Evolutionary conservation across 1,140 invertebrate species (phyloP).

Genomic region (Drosophila watanabei): DNA sequence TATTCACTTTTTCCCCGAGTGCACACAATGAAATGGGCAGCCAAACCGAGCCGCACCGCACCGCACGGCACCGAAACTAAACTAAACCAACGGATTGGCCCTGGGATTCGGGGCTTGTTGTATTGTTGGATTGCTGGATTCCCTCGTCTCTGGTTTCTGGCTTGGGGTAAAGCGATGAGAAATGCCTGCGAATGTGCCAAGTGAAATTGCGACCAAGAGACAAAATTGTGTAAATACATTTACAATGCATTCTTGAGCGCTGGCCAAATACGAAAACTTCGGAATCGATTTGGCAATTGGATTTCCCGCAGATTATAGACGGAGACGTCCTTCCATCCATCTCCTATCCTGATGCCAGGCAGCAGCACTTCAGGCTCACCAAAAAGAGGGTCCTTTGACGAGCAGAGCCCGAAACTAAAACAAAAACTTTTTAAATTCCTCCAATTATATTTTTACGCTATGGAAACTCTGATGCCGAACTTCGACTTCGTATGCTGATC

Average conservation of each 20-base stretch:
- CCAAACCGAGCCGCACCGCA: conserved; percentile 18
- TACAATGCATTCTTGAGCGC: conserved; percentile 69
- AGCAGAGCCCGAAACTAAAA: conserved; percentile 35
- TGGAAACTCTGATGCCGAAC: conserved; percentile 65
- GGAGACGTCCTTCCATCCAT: background rate
- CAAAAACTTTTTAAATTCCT: conserved; percentile 72
- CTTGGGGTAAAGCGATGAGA: conserved; percentile 18
- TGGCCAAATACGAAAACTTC: conserved; percentile 56
- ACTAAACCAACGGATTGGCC: conserved; percentile 43
- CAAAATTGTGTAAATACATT: conserved; percentile 74
- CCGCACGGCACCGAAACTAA: conserved; percentile 15
- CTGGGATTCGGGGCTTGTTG: conserved; percentile 7
- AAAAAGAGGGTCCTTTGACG: conserved; percentile 34
- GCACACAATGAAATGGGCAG: conserved; percentile 66
- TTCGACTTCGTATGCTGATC: conserved; percentile 66
- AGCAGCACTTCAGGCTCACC: background rate
- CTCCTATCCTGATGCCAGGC: background rate
- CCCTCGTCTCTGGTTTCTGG: conserved; percentile 5
- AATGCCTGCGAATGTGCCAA: conserved; percentile 66
- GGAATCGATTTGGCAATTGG: conserved; percentile 64
- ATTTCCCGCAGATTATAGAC: conserved; percentile 41
- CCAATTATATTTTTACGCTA: conserved; percentile 84
- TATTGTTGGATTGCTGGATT: conserved; percentile 15
- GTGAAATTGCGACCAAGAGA: conserved; percentile 65
- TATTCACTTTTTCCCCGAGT: conserved; percentile 74